Base-by-base conservation (phyloP, 2,113 vertebrate species). In the Grammomys surdaster region DNA sequence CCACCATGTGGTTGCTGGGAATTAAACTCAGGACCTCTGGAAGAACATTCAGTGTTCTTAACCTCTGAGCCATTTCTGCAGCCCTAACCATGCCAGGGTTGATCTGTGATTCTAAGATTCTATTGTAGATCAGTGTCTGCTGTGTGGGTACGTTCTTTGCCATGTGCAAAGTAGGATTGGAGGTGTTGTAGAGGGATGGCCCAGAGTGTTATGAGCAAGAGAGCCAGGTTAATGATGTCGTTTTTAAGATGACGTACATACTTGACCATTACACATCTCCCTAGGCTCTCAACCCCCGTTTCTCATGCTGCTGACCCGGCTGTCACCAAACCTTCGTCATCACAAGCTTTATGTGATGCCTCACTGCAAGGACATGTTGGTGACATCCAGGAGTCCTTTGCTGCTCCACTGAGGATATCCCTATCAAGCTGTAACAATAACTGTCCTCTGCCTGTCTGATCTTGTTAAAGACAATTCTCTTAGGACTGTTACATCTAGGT, bases 401-500 rank as follows among this genome's bases (percentile, higher is more conserved):
- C 54, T 28, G 72, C 51, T 86, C 54, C 54, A 51, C 31, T 69
- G 69, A 82, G 72, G 17, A 1, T 60, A 20, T 77, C 82, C 22
- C 78, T 63, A 16, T n/a, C 48, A 95, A 73, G 48, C 46, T 82
- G 86, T 73, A 75, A 63, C 19, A 2, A n/a, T 82, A 76, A 93
- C 60, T 81, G 26, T 88, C 70, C 24, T 89, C 1, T 85, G 48
- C 48, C 31, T 94, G 9, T 85, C 28, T 85, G 51, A 91, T 94
- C 75, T 78, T 93, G 86, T 92, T 97, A 94, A 92, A 96, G 93
- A 86, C 48, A 93, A 20, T 73, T 90, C 98, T 98, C 92, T 91
- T 95, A 97, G 96, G 97, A 88, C 75, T 78, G 5, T 88, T 95
- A 88, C 89, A 98, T 98, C 96, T 98, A 98, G 98, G 98, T 98